Base-by-base conservation (phyloP, 2,888 invertebrate species). In the Drosophila neotestacea region DNA sequence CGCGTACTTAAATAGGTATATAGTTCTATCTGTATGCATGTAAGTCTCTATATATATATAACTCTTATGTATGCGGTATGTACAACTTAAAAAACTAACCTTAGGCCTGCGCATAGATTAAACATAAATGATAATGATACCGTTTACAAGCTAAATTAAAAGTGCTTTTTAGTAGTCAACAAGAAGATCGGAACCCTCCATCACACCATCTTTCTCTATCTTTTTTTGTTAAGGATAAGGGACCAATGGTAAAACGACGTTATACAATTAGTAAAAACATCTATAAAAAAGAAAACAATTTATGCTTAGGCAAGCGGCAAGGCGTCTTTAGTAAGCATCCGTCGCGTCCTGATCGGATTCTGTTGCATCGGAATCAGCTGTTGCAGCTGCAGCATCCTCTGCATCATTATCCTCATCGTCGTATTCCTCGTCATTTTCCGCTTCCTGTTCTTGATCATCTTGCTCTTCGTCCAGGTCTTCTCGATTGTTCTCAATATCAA, bases 81-180 rank as follows among this genome's bases (percentile, higher is more conserved):
- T 83, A 83, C 89, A 83, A 60, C 55, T 81, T 81, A 87, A 77
- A 65, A 66, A 34, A 32, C 58, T 75, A 70, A 65, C 22, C 48
- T 44, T 47, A 66, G n/a, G 38, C n/a, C n/a, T n/a, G n/a, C 51
- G 16, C 28, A 30, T 59, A 48, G 38, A 38, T 34, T n/a, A 56
- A 48, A 52, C 36, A 22, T 42, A 16, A 44, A 22, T 38, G 39
- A 11, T 27, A 56, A 34, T 38, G 6, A 46, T 61, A 13, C n/a
- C n/a, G 27, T 22, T 44, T 42, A 56, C 32, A 50, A 60, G 27
- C 69, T 68, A 46, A 61, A 46, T 52, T 34, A 39, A 39, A 66
- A 60, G 22, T 34, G 44, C 36, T 13, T 32, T 32, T 48, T 27
- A 64, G 42, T 44, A 56, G 50, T 75, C 55, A 71, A 74, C 78